Base-by-base conservation (phyloP, 1,140 invertebrate species). In the Pseudomyrmex pallidus region DNA sequence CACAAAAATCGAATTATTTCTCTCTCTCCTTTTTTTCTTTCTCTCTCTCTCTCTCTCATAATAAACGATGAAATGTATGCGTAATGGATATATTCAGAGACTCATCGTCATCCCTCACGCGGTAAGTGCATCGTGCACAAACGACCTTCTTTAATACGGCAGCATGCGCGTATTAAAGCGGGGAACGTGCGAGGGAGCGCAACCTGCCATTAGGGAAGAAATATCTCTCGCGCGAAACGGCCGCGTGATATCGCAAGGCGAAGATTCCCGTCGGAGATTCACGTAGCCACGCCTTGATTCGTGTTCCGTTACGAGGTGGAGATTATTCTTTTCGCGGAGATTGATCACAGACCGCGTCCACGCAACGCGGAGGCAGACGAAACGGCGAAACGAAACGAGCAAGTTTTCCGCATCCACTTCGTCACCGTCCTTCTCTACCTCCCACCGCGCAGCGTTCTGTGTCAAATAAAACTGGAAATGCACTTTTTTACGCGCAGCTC, bases 191-290 rank as follows among this genome's bases (percentile, higher is more conserved):
- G 85, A 78, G 68, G 63, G 61, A 85, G 84, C 35, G 35, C 89
- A 87, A 70, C 84, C 90, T 64, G 74, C 87, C 85, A 90, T 91
- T 92, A 91, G 87, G 85, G 85, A 86, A 89, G 88, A 90, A 89
- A 90, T 90, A 89, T 92, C 89, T 90, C 77, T n/a, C 48, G 66
- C 54, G 66, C 48, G 83, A 85, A 90, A 84, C 76, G 83, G 67
- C 85, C 85, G 74, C 54, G 56, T 85, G 85, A 86, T 78, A 85
- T 76, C 84, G 85, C 66, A 70, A 20, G 48, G 84, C 46, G 63
- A 87, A 86, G 85, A 90, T 88, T 86, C 85, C 88, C 87, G 83
- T 86, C 85, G 86, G 84, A 86, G 76, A 89, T 90, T 77, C 82
- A 10, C 50, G 8, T 15, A 52, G 17, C 70, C 57, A 82, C 54